Conservation (phyloP, 2,797 vertebrate genomes). For the Hydrophis major region DNA sequence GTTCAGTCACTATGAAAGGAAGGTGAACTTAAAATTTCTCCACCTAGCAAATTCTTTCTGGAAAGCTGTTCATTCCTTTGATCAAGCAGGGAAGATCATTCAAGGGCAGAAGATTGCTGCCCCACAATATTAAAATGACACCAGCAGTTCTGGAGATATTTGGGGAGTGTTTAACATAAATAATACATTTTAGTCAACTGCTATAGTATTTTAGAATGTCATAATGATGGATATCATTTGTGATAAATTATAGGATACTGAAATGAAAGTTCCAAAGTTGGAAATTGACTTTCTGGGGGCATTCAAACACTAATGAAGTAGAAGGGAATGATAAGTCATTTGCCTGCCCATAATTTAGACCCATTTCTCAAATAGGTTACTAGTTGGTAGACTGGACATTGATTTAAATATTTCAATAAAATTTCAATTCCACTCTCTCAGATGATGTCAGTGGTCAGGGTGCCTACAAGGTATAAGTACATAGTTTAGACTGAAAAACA, state of each 20-base stretch:
- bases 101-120: not conserved
- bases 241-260: not conserved
- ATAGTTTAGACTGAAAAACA: not conserved
- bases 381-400: not conserved
- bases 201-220: not conserved
- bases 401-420: not conserved
- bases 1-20: not conserved
- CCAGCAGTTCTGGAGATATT: not conserved
- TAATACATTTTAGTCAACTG: slow-evolving; percentile 3
- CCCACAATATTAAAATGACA: not conserved
- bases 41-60: not conserved
- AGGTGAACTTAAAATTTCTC: not conserved
- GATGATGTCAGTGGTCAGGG: not conserved
- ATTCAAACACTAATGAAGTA: not conserved
- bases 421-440: not conserved
- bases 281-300: not conserved
- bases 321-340: not conserved
- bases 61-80: not conserved
- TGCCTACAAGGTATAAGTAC: not conserved
- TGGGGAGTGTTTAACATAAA: not conserved
- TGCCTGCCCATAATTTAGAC: not conserved
- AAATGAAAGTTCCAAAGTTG: not conserved
- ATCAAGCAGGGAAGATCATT: not conserved
- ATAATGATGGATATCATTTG: not conserved
- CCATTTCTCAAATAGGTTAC: not conserved